phyloP scores from a whole-genome alignment of 53 echinoderm and acorn worm species.

The Hippasteria phrygiana region DNA sequence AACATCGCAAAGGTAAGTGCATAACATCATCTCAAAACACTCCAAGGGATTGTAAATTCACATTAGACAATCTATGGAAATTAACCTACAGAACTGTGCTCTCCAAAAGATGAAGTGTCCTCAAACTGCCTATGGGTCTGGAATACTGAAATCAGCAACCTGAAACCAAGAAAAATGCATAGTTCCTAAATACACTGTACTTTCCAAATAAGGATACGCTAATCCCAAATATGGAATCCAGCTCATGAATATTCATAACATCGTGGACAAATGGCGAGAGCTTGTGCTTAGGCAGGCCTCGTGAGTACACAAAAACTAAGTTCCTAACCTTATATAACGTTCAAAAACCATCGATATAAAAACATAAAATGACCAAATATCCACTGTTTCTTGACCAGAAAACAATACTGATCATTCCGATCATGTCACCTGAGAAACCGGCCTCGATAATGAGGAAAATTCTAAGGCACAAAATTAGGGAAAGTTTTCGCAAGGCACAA shows the following conservation, averaged over 20 bases:
- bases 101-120: background rate
- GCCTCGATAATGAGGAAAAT: no score
- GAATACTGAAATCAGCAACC: background rate
- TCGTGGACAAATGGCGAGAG: slow-evolving; percentile 5
- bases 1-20: no score
- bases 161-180: slow-evolving; percentile 3
- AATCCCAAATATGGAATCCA: slow-evolving; percentile 4
- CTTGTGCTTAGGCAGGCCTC: slow-evolving; percentile 3
- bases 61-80: background rate
- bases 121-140: background rate
- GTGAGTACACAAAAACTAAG: slow-evolving; percentile 2
- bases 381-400: background rate
- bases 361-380: no score
- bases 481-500: background rate
- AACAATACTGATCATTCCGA: background rate
- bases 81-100: slow-evolving; percentile 2
- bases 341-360: background rate
- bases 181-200: background rate
- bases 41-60: no score
- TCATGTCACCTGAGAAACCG: no score
- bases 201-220: background rate
- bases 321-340: background rate
- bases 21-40: no score
- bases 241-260: slow-evolving; percentile 32
- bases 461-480: no score